Conservation (phyloP, 1,140 invertebrate species). For the Drosophila persimilis region DNA sequence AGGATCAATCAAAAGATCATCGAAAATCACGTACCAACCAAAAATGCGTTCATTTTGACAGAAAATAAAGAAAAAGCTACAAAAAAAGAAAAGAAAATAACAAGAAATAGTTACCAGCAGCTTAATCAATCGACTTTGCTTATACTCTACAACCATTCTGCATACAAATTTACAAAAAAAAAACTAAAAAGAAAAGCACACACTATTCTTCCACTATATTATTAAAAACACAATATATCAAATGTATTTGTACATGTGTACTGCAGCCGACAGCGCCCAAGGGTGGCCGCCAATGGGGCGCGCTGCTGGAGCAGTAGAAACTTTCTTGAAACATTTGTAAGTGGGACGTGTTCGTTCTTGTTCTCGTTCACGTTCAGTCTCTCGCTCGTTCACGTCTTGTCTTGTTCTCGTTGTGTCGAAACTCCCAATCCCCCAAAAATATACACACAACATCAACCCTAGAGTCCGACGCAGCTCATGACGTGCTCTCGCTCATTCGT, state of each 20-base stretch:
- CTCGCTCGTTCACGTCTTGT: conserved; percentile 29
- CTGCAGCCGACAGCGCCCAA: conserved; percentile 80
- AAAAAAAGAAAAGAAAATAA: conserved; percentile 32
- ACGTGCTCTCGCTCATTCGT: conserved; percentile 37
- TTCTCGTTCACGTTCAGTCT: conserved; percentile 8
- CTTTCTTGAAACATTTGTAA: conserved; percentile 83
- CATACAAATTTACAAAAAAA: conserved; percentile 36
- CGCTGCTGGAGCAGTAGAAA: conserved; percentile 82
- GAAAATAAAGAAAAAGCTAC: conserved; percentile 50
- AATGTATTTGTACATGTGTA: conserved; percentile 76
- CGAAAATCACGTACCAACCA: conserved; percentile 69
- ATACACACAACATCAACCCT: conserved; percentile 3
- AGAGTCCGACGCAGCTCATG: conserved; percentile 39
- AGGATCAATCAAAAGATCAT: conserved; percentile 37
- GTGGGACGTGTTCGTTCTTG: conserved; percentile 48
- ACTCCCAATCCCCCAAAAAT: conserved; percentile 21
- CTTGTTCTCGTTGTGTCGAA: conserved; percentile 51
- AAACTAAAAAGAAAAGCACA: conserved; percentile 20
- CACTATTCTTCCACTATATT: conserved; percentile 79
- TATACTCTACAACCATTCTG: conserved; percentile 66
- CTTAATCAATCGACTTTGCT: conserved; percentile 75
- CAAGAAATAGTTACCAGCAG: conserved; percentile 17
- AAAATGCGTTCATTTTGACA: conserved; percentile 77
- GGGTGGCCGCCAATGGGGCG: conserved; percentile 73
- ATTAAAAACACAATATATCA: conserved; percentile 60